These are phyloP conservation scores for Dermatophagoides farinae DNA, from an alignment of 1,140 invertebrate species.

Conservation along the genomic window DNA sequence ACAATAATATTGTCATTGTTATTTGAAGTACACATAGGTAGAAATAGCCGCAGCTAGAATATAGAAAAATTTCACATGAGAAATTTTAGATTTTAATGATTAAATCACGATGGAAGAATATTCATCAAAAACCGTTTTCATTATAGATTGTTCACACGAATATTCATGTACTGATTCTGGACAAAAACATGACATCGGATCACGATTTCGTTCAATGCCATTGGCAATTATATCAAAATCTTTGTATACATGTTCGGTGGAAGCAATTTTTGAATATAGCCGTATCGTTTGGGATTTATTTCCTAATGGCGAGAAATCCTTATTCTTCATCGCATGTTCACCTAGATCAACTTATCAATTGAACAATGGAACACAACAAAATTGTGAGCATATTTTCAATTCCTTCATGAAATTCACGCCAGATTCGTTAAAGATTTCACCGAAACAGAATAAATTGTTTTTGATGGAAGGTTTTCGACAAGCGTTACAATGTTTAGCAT, in stretches of 20 bases:
- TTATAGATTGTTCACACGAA: constrained; percentile 72
- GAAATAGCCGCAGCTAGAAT: too few relatives aligned
- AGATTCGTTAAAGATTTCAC: background rate
- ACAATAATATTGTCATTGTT: too few relatives aligned
- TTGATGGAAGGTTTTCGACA: constrained; percentile 53
- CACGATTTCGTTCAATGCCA: constrained; percentile 44
- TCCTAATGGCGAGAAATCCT: constrained; percentile 13
- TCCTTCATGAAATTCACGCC: background rate
- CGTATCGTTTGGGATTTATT: constrained; percentile 79
- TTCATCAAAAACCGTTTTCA: constrained; percentile 61
- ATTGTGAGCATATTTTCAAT: background rate
- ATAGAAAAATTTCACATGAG: too few relatives aligned
- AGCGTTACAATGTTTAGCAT: constrained; percentile 63
- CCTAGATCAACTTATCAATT: background rate
- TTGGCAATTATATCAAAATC: constrained; percentile 62
- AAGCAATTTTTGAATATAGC: constrained; percentile 82
- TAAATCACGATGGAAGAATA: too few relatives aligned
- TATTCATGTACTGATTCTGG: constrained; percentile 61
- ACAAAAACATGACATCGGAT: constrained; percentile 63
- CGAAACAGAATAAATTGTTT: background rate
- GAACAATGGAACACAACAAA: constrained; percentile 8
- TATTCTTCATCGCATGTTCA: background rate
- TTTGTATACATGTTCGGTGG: constrained; percentile 80
- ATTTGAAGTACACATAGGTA: too few relatives aligned
- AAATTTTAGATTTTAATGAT: too few relatives aligned